Base-by-base conservation (phyloP, 2,113 vertebrate genomes). In the Syngnathus scovelli region DNA sequence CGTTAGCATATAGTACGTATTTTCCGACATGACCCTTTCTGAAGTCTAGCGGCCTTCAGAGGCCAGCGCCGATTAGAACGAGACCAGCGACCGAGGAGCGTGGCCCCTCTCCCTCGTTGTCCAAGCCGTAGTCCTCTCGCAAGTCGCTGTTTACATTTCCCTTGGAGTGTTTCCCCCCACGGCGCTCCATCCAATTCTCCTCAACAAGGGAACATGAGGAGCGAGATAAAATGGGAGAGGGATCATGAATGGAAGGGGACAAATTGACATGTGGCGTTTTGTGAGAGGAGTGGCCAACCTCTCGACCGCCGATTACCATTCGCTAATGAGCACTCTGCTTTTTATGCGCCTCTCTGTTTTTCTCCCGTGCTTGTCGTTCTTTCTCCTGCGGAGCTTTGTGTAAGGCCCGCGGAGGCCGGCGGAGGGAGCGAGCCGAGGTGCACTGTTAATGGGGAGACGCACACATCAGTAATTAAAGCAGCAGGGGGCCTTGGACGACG, bases 401-500 rank as follows among this genome's bases (percentile, higher is more conserved):
- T 76, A 4, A 33, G 71, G 69, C 79, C 78, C 70, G 13, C 72
- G 78, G 84, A 71, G 85, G 82, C 88, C 76, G 72, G 78, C 69
- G 83, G 83, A 84, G 82, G 27, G 27, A 33, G 27, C 3, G 27
- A 33, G 27, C 86, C 87, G 83, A 88, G 88, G 90, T 90, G 87
- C 70, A 82, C 84, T 68, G 80, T 80, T 89, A 90, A 89, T 87
- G 78, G 87, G 80, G 85, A 91, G 84, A 86, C 76, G 88, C 85
- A 87, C 84, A 87, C 87, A 89, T 87, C 86, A 85, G 92, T 92
- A 92, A 92, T 92, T 93, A 92, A 92, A 92, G 87, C 92, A 90
- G 90, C 75, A 75, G 90, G 90, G 87, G 87, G 79, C 18, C 86
- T 85, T 86, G 85, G 87, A 83, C 87, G 27, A 33, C 27, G 27